phyloP scores from a whole-genome alignment of 2,888 invertebrate genomes.

The Erebia palarica region DNA sequence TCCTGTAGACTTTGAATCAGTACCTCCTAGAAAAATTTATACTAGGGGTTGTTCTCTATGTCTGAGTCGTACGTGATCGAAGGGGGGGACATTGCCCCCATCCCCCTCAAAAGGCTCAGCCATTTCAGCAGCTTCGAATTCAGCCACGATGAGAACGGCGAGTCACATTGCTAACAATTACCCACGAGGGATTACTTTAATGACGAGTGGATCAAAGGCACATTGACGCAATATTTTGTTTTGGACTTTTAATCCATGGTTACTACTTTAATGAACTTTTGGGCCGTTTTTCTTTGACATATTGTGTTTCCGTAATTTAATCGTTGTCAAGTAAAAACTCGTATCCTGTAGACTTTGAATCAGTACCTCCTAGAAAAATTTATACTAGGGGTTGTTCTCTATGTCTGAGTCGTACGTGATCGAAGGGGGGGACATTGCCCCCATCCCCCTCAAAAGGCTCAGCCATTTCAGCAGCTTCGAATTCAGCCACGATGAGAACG shows the following conservation, averaged over 20 bases:
- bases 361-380: too few relatives aligned
- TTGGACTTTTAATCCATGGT: slow-evolving; percentile 25
- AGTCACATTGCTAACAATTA: slow-evolving; percentile 65
- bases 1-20: too few relatives aligned
- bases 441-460: slow-evolving; percentile 75
- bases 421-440: slow-evolving; percentile 54
- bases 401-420: slow-evolving; percentile 62
- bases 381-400: too few relatives aligned
- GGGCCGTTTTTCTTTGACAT: too few relatives aligned
- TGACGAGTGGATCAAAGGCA: slow-evolving; percentile 18
- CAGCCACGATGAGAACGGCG: slow-evolving; percentile 73
- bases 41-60: slow-evolving; percentile 46
- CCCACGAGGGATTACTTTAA: slow-evolving; percentile 1
- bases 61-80: slow-evolving; percentile 70
- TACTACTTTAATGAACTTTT: too few relatives aligned
- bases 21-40: too few relatives aligned
- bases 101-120: slow-evolving; percentile 74
- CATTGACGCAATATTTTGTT: slow-evolving; percentile 28
- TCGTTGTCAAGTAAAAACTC: too few relatives aligned
- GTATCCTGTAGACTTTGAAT: too few relatives aligned
- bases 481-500: slow-evolving; percentile 74
- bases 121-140: slow-evolving; percentile 77
- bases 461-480: slow-evolving; percentile 76
- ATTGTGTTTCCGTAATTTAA: too few relatives aligned
- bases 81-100: slow-evolving; percentile 69